Base-by-base conservation (phyloP, 2,113 vertebrate species). In the Seriola aureovittata region DNA sequence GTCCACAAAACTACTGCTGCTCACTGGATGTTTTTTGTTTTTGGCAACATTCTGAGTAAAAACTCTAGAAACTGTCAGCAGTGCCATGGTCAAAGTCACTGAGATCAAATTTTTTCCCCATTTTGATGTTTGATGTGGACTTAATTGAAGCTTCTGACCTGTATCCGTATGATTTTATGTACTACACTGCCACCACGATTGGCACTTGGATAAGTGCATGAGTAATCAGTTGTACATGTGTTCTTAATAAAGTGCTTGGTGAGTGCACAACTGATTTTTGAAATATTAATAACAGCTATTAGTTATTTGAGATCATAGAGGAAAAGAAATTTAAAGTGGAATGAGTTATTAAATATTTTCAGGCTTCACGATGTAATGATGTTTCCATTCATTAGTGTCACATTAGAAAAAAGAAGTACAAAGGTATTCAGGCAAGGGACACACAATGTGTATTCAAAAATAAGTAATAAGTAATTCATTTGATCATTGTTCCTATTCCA, bases 281-380 rank as follows among this genome's bases (percentile, higher is more conserved):
- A 66, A 58, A 65, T 36, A 65, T 2, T 3, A 6, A 72, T 57
- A 0, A 64, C 21, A 59, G 52, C 23, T 34, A 57, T 48, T 16
- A 48, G 40, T 59, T 63, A 69, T 62, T 69, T 75, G 23, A 36
- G n/a, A 68, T 48, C 6, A 8, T 23, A 57, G 29, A 16, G 40
- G 40, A 42, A 10, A 42, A 42, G 40, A 1, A 9, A 71, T 5
- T 34, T 2, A 4, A 62, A 38, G 29, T 0, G 3, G 50, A 44
- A 46, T 14, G 11, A 46, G 44, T 32, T 8, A 13, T 32, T 14
- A 8, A 32, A 40, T 44, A 57, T 76, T 42, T 65, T 4, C 23
- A 66, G 4, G 48, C 21, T 55, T 65, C 40, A 42, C 10, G 8
- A 42, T 42, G 10, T 10, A 42, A 10, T 42, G 3, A 9, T 55